phyloP scores from a whole-genome alignment of 2,113 vertebrate species.

The Aythya baeri region DNA sequence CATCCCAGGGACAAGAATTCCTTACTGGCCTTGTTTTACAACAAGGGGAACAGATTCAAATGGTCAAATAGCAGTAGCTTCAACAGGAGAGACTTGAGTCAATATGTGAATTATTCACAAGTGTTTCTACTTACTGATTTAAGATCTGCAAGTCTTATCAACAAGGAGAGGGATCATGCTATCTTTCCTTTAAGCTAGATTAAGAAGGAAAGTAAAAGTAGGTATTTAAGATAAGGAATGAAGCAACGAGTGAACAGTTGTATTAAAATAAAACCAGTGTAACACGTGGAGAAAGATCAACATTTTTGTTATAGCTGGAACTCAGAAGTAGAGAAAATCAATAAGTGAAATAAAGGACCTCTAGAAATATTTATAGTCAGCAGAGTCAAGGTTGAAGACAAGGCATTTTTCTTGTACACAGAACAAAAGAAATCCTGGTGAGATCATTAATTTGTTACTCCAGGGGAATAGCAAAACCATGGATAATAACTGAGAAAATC shows the following conservation, averaged over 20 bases:
- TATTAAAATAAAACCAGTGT: not conserved
- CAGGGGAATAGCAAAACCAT: slow-evolving; percentile 5
- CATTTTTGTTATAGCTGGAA: not conserved
- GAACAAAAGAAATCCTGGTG: slow-evolving; percentile 41
- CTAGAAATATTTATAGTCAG: slow-evolving; percentile 55
- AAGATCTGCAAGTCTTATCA: slow-evolving; percentile 42
- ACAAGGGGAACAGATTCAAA: slow-evolving; percentile 23
- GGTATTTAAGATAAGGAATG: slow-evolving; percentile 50
- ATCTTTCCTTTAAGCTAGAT: not conserved
- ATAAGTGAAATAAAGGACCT: slow-evolving; percentile 8
- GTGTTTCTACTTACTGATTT: slow-evolving; percentile 41
- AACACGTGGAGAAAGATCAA: not conserved
- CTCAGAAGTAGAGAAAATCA: slow-evolving; percentile 19
- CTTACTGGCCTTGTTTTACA: not conserved
- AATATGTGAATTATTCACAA: slow-evolving; percentile 59
- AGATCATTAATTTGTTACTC: slow-evolving; percentile 55
- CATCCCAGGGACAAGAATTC: not conserved
- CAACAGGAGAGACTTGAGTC: not conserved
- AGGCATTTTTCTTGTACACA: not conserved
- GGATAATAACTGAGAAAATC: slow-evolving; percentile 48
- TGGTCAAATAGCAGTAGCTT: slow-evolving; percentile 18
- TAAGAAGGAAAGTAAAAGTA: slow-evolving; percentile 39
- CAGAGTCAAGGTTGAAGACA: slow-evolving; percentile 32
- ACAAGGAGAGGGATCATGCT: not conserved
- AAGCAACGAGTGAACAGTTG: not conserved